Percentiles rank a stretch among this genome's conserved stretches.
Evolutionary conservation across 2,888 invertebrate species (phyloP).

Genomic region (Leptinotarsa juncta): DNA sequence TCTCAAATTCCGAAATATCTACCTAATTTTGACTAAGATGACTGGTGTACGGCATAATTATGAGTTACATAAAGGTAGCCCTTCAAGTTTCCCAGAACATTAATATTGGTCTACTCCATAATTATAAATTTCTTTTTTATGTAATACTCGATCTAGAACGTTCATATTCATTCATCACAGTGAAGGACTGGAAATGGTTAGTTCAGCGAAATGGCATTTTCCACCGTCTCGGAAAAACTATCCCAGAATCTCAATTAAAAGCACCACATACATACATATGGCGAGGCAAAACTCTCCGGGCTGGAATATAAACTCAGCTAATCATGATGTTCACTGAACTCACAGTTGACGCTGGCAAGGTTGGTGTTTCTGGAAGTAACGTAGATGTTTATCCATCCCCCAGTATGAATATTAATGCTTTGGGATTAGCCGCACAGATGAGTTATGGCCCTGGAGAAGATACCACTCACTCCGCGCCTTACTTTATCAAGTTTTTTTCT

Average conservation of each 20-base stretch:
- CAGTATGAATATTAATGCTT: slow-evolving; percentile 62
- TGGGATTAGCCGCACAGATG: slow-evolving; percentile 58
- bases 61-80: no score
- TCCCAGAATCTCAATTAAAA: slow-evolving; percentile 1
- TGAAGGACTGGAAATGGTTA: slow-evolving; percentile 1
- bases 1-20: no score
- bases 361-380: slow-evolving; percentile 48
- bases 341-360: not conserved
- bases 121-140: no score
- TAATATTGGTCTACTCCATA: no score
- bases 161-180: no score
- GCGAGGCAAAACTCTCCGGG: not conserved
- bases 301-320: slow-evolving; percentile 13
- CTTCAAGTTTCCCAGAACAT: no score
- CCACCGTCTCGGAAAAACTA: not conserved
- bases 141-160: no score
- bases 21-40: no score
- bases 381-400: slow-evolving; percentile 56
- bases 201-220: not conserved
- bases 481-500: slow-evolving; percentile 36
- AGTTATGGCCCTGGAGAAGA: slow-evolving; percentile 50
- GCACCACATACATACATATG: slow-evolving; percentile 4
- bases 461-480: slow-evolving; percentile 38
- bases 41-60: no score
- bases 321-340: slow-evolving; percentile 10